Evolutionary conservation across 2,888 invertebrate genomes (phyloP).

Genomic region (Lagria hirta): DNA sequence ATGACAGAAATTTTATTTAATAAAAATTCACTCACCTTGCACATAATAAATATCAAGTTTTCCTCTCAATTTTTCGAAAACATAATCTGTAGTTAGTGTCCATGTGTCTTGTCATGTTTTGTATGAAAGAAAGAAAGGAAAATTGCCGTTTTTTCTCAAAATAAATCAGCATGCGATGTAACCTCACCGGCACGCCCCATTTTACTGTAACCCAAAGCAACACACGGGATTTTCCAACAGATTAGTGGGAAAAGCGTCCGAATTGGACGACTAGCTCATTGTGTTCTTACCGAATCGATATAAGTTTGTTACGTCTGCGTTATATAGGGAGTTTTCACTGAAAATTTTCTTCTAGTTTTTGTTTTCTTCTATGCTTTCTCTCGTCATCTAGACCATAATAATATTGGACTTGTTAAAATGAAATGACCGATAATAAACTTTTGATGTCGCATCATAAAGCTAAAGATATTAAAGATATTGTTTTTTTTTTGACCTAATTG

Average conservation of each 20-base stretch:
- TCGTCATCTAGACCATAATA: too few species aligned
- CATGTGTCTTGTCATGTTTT: slow-evolving; percentile 8
- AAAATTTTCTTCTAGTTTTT: too few species aligned
- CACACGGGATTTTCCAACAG: slow-evolving; percentile 19
- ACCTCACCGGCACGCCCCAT: slow-evolving; percentile 51
- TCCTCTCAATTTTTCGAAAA: slow-evolving; percentile 5
- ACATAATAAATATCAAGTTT: slow-evolving; percentile 25
- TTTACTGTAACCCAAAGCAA: slow-evolving; percentile 42
- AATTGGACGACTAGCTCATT: slow-evolving; percentile 28
- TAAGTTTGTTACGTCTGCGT: slow-evolving; percentile 24
- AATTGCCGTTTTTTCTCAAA: too few species aligned
- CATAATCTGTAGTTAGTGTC: slow-evolving; percentile 9
- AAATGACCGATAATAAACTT: too few species aligned
- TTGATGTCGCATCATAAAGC: too few species aligned
- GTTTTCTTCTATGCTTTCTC: too few species aligned
- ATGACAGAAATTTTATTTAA: too few species aligned
- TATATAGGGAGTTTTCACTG: slow-evolving; percentile 9
- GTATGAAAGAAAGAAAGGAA: slow-evolving; percentile 11
- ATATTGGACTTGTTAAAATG: too few species aligned
- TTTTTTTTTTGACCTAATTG: too few species aligned
- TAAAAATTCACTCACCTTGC: slow-evolving; percentile 12
- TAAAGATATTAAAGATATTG: too few species aligned
- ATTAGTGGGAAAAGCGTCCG: slow-evolving; percentile 22
- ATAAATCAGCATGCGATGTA: slow-evolving; percentile 33
- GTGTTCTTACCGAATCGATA: slow-evolving; percentile 38